Evolutionary conservation across 2,888 invertebrate species (phyloP), one percentile per base, ranked within the genome.

Genomic region (Eudemis profundana): DNA sequence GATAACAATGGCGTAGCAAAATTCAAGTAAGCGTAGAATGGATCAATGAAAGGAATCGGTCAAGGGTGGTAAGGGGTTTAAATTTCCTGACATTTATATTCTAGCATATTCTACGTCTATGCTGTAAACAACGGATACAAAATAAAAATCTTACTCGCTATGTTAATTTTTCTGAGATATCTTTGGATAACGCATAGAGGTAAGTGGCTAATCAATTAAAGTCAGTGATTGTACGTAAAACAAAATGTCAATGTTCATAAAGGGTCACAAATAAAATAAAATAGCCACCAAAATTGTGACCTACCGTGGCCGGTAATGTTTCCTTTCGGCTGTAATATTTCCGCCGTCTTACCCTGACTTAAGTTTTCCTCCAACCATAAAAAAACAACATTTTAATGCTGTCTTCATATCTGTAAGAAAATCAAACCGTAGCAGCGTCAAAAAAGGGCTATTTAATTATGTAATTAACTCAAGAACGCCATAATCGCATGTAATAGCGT

Each of bases 361-460:
- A 59, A 44, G 27, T 19, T 64, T 44, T 36, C 36, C 50, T 29
- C 10, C 36, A 23, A 14, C 42, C 53, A 40, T 59, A 60, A 65
- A 60, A n/a, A 64, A 46, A 65, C 65, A 65, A 10, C 38, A 53
- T 65, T 65, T 60, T 60, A 65, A 51, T 46, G 40, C 51, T 59
- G 51, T 53, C 65, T 53, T 27, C 29, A 60, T 60, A 53, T 53
- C 38, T 53, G 51, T 65, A 29, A 53, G 47, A 59, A 67, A 75
- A 72, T 70, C 72, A 70, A 73, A 74, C 74, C 70, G 72, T 76
- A 74, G 76, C 70, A 70, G 69, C 72, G 72, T 76, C 74, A 77
- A 80, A 79, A 33, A 77, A 78, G 71, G 78, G 75, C 75, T 74
- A 81, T 83, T 83, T 78, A 82, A 85, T 85, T 82, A 84, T 83